Conservation (phyloP, 2,888 invertebrate species). For the Sminthurinus aureus region DNA sequence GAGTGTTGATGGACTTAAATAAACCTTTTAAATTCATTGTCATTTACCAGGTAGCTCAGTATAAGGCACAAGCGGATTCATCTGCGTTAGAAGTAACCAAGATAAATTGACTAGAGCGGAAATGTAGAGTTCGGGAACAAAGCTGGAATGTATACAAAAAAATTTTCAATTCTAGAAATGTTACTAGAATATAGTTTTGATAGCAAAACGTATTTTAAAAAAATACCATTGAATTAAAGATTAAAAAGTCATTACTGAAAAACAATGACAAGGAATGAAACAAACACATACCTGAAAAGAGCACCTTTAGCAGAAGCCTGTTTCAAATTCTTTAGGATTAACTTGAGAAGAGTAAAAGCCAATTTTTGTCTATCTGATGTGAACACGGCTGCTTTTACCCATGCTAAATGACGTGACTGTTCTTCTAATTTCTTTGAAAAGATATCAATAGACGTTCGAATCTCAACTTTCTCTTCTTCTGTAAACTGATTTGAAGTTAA, state of each 20-base stretch:
- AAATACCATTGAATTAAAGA: constrained; percentile 69
- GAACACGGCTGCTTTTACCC: constrained; percentile 73
- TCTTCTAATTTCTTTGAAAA: constrained; percentile 70
- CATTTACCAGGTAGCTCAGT: constrained; percentile 69
- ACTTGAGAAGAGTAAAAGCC: constrained; percentile 70
- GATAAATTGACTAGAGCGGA: constrained; percentile 73
- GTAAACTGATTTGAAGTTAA: constrained; percentile 49
- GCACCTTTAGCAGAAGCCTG: constrained; percentile 65
- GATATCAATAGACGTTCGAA: constrained; percentile 69
- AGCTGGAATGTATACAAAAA: constrained; percentile 63
- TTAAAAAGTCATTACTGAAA: too few species aligned
- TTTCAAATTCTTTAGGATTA: constrained; percentile 70
- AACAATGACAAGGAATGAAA: too few species aligned
- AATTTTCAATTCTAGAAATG: too few species aligned
- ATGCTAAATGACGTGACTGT: constrained; percentile 73
- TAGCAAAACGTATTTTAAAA: constrained; percentile 64
- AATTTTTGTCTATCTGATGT: constrained; percentile 71
- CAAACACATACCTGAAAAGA: constrained; percentile 66
- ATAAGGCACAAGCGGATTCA: constrained; percentile 72
- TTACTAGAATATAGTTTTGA: too few species aligned
- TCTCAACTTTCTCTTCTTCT: constrained; percentile 63
- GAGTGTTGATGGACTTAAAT: too few species aligned
- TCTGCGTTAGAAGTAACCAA: constrained; percentile 71
- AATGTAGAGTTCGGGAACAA: constrained; percentile 77
- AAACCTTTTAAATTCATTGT: not conserved